Evolutionary conservation across 2,888 invertebrate species (phyloP), one percentile per base, ranked within the genome.

Genomic region (Papilio protenor): DNA sequence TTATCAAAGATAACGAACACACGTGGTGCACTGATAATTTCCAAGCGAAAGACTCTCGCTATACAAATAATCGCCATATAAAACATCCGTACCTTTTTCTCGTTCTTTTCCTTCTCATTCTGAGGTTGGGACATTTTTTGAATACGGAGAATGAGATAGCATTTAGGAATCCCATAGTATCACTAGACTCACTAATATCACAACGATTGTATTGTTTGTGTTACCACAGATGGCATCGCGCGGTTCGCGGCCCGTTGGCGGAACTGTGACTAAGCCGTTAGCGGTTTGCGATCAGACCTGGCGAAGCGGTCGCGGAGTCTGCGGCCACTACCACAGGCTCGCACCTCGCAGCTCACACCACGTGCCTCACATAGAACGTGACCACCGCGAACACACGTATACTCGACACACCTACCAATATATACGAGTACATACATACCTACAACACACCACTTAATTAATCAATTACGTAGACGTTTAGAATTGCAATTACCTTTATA

Each of bases 101-200:
- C 45, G 76, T 74, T 79, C 86, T 87, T 78, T 79, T 85, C 82
- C 84, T 91, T 83, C 87, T 91, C 16, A 91, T 76, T 84, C 89
- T 91, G 55, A 93, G 85, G 81, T 89, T 92, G 0, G 94, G 93
- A 76, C 94, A 94, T 88, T 89, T 93, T 88, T 91, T 94, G 82
- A 93, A 93, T 84, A 94, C 88, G 49, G 94, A 91, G 79, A 93
- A 92, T 40, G 94, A 89, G 66, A 92, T 86, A 81, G 87, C 87
- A 77, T 87, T 86, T 61, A 94, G 81, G 76, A 93, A 92, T 27
- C 93, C 93, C 93, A 93, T 93, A 76, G 82, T 83, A 88, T 89
- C 91, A 88, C 85, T 84, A 87, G 52, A 70, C 69, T 79, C 52
- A 52, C 71, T 27, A 49, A 59, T 80, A 80, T 79, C 78, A 80